Base-by-base conservation (phyloP, 1,140 invertebrate genomes). In the Dreissena polymorpha region DNA sequence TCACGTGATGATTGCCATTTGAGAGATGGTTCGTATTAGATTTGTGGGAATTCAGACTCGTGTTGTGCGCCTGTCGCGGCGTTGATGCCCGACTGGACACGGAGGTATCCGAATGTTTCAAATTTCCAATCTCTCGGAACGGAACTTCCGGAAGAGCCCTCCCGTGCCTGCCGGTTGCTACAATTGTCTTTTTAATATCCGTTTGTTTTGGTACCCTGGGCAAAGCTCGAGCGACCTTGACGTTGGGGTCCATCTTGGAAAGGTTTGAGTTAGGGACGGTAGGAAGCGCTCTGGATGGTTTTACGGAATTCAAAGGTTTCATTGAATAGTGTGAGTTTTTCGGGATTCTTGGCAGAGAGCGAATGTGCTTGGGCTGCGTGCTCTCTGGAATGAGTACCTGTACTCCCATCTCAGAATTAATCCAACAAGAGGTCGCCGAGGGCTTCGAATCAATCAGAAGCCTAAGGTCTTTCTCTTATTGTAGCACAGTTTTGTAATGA, bases 201-300 rank as follows among this genome's bases (percentile, higher is more conserved):
- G 39, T n/a, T 13, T 65, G 78, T 50, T 81, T 81, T 0, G 78
- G 78, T 18, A 73, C 78, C n/a, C 78, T 73, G 21, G 78, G 78
- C n/a, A 81, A 39, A 73, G 78, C 78, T 50, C 78, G 57, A 8
- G 69, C 14, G 16, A 55, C 55, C 27, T 81, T 81, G 29, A 65
- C 29, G 27, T 63, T 72, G 0, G 55, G 27, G 29, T 81, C 70
- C 57, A 73, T n/a, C 16, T 73, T 73, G 10, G 78, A 71, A 10
- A 81, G 6, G 49, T 81, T 81, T 23, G 60, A 64, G 55, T 81
- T 81, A 10, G 78, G 78, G 23, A 81, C 78, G 27, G 78, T 16
- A 0, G 78, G 78, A 25, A 81, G 50, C 53, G 78, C 78, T 53
- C 78, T 49, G 0, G 78, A 72, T 18, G 55, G 78, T 81, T 81